Evolutionary conservation across 2,113 vertebrate species (phyloP).

Genomic region (Hyperopisus bebe): DNA sequence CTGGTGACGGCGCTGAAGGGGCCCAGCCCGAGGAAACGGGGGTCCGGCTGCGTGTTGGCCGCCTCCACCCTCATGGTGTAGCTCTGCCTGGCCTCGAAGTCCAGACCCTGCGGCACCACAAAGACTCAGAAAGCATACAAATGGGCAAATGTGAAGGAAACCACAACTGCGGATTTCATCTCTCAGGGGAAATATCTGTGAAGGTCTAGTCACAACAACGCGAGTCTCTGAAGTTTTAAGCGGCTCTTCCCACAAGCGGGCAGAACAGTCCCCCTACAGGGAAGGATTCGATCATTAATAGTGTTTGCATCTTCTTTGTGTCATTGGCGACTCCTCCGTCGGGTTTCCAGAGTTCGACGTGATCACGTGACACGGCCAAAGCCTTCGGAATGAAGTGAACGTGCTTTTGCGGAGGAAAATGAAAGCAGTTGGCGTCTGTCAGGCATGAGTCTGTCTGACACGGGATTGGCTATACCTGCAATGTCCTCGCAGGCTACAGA

Average conservation of each 20-base stretch:
- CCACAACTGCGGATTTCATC: background rate
- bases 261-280: background rate
- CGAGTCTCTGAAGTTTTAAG: background rate
- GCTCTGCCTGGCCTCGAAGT: conserved; percentile 83
- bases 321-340: background rate
- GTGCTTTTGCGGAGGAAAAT: background rate
- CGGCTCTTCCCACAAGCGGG: background rate
- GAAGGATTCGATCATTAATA: background rate
- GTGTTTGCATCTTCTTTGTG: background rate
- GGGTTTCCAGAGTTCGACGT: background rate
- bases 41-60: conserved; percentile 76
- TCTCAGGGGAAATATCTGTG: background rate
- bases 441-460: background rate
- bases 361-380: background rate
- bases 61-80: conserved; percentile 89
- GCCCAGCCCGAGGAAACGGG: conserved; percentile 65
- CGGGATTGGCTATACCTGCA: background rate
- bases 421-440: background rate
- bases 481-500: background rate
- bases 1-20: conserved; percentile 82
- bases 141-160: background rate
- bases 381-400: background rate
- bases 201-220: background rate
- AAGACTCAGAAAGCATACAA: conserved; percentile 10
- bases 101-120: conserved; percentile 61